Base-by-base conservation (phyloP, 2,113 vertebrate genomes). In the Thamnophis sirtalis region DNA sequence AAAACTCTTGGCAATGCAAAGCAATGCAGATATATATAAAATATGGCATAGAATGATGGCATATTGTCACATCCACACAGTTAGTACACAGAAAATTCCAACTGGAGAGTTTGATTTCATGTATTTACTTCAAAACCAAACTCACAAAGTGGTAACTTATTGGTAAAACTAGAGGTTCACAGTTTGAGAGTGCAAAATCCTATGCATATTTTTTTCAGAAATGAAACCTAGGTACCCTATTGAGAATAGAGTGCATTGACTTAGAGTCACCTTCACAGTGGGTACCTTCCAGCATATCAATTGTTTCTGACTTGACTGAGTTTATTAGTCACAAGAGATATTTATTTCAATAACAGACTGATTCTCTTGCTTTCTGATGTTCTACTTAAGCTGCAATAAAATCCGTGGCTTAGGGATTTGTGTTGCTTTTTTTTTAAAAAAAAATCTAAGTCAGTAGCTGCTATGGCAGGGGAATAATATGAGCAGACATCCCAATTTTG, bases 281-380 rank as follows among this genome's bases (percentile, higher is more conserved):
- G 92, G 58, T 88, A 80, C 17, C 88, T 89, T 87, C 84, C 51
- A 50, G 0, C 84, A 38, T 90, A 48, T 73, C 91, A 95, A 90
- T 15, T 56, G n/a, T 58, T 28, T 86, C 56, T 89, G n/a, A 73
- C 90, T 90, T 93, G 68, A 88, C 92, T 50, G 85, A 80, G 85
- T 87, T 91, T 93, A 26, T 87, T 85, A 92, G 90, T 84, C 93
- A 95, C 88, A 93, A 53, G 92, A 95, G 63, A 86, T 87, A 93
- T 95, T 95, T 63, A 92, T 93, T 94, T 86, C 87, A 89, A 93
- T 80, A 88, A 96, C 92, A 94, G n/a, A 50, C 87, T 53, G 53
- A 93, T 90, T 51, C 50, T 43, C 89, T 48, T 24, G 26, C 21
- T 63, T 89, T 56, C 87, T 63, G 33, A 92, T 88, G 87, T 28